phyloP scores from a whole-genome alignment of 2,888 invertebrate genomes.

The Ametastegia equiseti region DNA sequence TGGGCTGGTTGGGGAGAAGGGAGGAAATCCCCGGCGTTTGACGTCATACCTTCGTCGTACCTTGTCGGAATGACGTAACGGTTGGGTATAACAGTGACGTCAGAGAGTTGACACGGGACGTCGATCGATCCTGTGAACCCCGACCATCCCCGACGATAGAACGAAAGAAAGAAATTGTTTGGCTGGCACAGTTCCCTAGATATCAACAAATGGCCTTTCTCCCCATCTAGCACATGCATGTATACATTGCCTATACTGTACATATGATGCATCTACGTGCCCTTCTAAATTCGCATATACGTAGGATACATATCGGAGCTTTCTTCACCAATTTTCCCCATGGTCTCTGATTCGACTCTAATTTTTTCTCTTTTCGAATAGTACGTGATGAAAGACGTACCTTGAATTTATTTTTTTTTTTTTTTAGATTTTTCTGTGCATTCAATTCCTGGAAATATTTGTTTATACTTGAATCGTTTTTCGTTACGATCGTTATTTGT shows the following conservation, averaged over 20 bases:
- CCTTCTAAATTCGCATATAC: too few species aligned
- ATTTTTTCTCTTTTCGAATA: too few species aligned
- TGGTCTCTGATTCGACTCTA: too few species aligned
- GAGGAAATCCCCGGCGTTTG: not conserved
- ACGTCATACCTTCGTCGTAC: slow-evolving; percentile 23
- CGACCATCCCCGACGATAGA: not conserved
- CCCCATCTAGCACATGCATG: not conserved
- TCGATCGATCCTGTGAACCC: not conserved
- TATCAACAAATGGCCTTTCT: slow-evolving; percentile 17
- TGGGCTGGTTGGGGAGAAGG: not conserved
- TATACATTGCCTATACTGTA: not conserved
- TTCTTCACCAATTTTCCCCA: too few species aligned
- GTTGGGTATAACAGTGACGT: not conserved
- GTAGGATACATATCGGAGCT: too few species aligned
- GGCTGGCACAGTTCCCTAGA: slow-evolving; percentile 35
- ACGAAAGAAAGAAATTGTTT: slow-evolving; percentile 21
- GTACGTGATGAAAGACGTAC: too few species aligned
- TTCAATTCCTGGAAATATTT: too few species aligned
- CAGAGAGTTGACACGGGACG: not conserved
- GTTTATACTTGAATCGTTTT: too few species aligned
- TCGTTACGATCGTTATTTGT: too few species aligned
- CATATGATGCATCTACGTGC: not conserved
- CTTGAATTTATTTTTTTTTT: too few species aligned
- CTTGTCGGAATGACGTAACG: slow-evolving; percentile 20
- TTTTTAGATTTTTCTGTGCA: too few species aligned